Base-by-base conservation (phyloP, 2,113 vertebrate genomes). In the Raja brachyura region DNA sequence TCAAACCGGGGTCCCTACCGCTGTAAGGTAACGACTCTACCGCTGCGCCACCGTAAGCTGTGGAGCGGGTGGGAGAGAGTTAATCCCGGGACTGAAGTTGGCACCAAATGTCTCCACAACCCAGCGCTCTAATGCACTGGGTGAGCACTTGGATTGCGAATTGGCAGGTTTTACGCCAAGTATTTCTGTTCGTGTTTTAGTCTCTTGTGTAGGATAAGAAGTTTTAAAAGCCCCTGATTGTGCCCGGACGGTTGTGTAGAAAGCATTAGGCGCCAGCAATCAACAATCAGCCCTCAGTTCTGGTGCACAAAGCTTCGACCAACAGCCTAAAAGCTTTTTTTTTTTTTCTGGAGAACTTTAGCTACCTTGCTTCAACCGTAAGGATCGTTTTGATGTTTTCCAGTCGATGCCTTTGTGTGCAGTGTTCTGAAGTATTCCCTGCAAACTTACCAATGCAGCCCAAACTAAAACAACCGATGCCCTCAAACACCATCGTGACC, bases 181-280 rank as follows among this genome's bases (percentile, higher is more conserved):
- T 92, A 92, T 73, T 92, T 48, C 68, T 70, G 88, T 73, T 73
- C 33, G 88, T n/a, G 48, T 92, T 92, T 92, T 48, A 92, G 66
- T 48, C 88, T 92, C 88, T 70, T 92, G 88, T 92, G 88, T 22
- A 92, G 88, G 88, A 73, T 92, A 92, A 92, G 88, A 70, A 70
- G 88, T 92, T 92, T 92, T 92, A 92, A 92, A 73, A 92, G 88
- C 88, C 88, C 88, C 88, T 73, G 88, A 92, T 92, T 92, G 66
- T 92, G 63, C 68, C 33, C 63, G 70, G 66, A 33, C 66, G 0
- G 66, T 92, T 73, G 68, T 25, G 88, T 70, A 92, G 66, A 92
- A 92, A 92, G 59, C 48, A 33, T 10, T 73, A 48, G 88, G 88
- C 61, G 88, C 88, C 88, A 92, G 63, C 11, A 68, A 92, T 68